These are phyloP conservation scores for Verasper variegatus DNA, from an alignment of 2,113 vertebrate species.

Conservation along the genomic window DNA sequence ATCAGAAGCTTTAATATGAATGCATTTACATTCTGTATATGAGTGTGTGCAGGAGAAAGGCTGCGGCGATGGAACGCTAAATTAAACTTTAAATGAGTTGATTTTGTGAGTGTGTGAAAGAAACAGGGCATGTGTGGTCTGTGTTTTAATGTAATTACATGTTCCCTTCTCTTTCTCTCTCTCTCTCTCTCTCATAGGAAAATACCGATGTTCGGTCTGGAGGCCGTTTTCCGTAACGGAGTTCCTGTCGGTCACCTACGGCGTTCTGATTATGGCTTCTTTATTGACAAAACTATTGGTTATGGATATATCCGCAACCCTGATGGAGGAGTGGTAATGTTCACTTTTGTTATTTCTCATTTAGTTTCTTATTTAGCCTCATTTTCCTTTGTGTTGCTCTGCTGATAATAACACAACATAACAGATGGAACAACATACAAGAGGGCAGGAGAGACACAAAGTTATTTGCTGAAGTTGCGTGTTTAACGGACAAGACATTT, in stretches of 20 bases:
- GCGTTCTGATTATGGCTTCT: slow-evolving; percentile 90
- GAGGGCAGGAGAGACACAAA: too few relatives aligned
- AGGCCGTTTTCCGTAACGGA: slow-evolving; percentile 91
- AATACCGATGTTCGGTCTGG: slow-evolving; percentile 94
- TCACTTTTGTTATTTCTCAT: neutral
- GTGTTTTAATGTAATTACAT: neutral
- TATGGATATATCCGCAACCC: slow-evolving; percentile 92
- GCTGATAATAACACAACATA: too few relatives aligned
- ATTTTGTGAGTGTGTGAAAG: too few relatives aligned
- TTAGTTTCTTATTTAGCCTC: neutral
- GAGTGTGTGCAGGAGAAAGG: too few relatives aligned
- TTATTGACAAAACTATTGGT: slow-evolving; percentile 90
- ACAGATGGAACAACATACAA: too few relatives aligned
- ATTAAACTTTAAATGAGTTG: too few relatives aligned
- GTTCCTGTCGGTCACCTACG: slow-evolving; percentile 90
- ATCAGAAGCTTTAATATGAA: neutral
- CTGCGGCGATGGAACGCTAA: too few relatives aligned
- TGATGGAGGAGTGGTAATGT: slow-evolving; percentile 86
- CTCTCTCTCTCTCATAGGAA: slow-evolving; percentile 80
- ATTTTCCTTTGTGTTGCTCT: neutral
- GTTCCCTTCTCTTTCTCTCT: neutral
- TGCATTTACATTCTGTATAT: too few relatives aligned
- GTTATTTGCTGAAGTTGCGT: too few relatives aligned
- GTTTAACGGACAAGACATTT: too few relatives aligned
- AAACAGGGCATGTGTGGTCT: too few relatives aligned